Evolutionary conservation across 2,888 invertebrate genomes (phyloP).

Genomic region (Cenopis cana): DNA sequence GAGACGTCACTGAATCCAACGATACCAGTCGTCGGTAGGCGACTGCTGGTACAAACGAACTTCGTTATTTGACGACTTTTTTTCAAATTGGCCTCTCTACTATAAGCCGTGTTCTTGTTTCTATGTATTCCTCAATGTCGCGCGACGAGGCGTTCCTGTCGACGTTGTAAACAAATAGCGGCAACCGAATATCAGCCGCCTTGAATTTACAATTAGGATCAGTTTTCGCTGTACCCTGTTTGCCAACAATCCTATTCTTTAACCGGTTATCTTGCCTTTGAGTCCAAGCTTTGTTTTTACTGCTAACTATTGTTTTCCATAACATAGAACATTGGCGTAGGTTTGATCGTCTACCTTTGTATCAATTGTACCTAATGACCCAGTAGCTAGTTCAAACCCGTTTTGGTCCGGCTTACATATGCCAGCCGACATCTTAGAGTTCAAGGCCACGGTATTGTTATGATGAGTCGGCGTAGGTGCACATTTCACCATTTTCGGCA

Average conservation of each 20-base stretch:
- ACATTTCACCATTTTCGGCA: not conserved
- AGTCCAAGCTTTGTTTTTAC: not conserved
- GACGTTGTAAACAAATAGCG: not conserved
- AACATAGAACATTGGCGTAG: not conserved
- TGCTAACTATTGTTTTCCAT: not conserved
- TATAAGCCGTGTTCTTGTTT: not conserved
- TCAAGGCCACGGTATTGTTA: not conserved
- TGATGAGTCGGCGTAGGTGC: not conserved
- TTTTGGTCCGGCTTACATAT: not conserved
- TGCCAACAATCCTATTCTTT: not conserved
- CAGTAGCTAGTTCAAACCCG: not conserved
- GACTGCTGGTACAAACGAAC: too few relatives aligned
- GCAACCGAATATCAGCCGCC: not conserved
- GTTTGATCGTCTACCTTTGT: not conserved
- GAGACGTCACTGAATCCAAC: too few relatives aligned
- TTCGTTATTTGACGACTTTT: too few relatives aligned
- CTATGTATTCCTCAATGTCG: not conserved
- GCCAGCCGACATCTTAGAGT: not conserved
- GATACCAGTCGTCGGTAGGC: too few relatives aligned
- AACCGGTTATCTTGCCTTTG: not conserved
- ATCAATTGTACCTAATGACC: not conserved
- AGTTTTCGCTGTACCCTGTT: constrained; percentile 4
- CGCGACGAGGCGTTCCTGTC: not conserved
- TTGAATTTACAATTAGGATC: constrained; percentile 6
- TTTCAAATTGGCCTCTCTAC: too few relatives aligned